Evolutionary conservation across 2,888 invertebrate species (phyloP), one percentile per base, ranked within the genome.

Genomic region (Andrena bicolor): DNA sequence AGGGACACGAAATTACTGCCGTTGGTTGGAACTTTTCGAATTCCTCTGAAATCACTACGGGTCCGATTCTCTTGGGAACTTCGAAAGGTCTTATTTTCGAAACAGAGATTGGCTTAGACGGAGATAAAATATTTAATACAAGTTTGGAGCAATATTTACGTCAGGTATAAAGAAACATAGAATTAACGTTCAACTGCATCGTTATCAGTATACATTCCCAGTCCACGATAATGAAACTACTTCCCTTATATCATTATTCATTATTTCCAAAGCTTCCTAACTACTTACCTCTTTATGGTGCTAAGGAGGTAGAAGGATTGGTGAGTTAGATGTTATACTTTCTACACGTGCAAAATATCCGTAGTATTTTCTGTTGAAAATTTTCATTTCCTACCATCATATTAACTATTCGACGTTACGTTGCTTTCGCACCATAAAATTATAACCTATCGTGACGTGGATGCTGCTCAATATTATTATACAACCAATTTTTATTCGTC

Each of bases 51-150:
- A 94, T 92, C 0, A 95, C 96, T 0, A 98, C 98, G 0, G 98
- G 98, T 0, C 96, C 97, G 0, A 98, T 99, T 89, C 94, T 99
- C 56, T 92, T 99, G 61, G 99, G 99, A 6, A 99, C 98, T 0
- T 97, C 97, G 0, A 97, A 97, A 92, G 99, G 99, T 0, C 95
- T 98, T 61, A 97, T 99, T 82, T 96, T 98, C 94, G 99, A 99
- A 94, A 97, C 97, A 0, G 98, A 99, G 93, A 95, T 99, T 69
- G 96, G 96, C 26, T 95, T 96, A 13, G 97, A 97, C 71, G 97
- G 96, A 82, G 98, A 99, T 81, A 97, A 96, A 92, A 96, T 97
- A 93, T 97, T 98, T 92, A 96, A 96, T 71, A 96, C 96, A 0
- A 95, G 95, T 88, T 93, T 95, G 68, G 97, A 97, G 90, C 97